Conservation (phyloP, 2,888 invertebrate species). For the Stenichneumon culpator region DNA sequence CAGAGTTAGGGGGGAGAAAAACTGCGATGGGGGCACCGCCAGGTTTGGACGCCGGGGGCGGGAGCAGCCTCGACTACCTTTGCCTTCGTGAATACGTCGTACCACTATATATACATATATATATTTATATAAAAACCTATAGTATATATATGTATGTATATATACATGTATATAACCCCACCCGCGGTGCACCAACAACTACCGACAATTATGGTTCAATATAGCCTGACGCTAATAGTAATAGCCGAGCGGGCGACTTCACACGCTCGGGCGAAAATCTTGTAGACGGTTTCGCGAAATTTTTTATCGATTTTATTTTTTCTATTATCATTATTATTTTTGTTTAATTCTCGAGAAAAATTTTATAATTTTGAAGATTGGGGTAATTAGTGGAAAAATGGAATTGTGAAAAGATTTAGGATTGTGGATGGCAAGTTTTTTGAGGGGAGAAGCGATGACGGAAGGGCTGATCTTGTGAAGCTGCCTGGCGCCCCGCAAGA, state of each 20-base stretch:
- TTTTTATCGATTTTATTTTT: neutral
- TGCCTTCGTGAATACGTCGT: neutral
- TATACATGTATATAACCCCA: conserved; percentile 11
- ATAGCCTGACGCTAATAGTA: conserved; percentile 76
- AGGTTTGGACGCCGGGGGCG: conserved; percentile 49
- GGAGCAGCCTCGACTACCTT: conserved; percentile 16
- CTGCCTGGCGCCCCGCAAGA: conserved; percentile 74
- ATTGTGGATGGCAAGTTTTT: neutral
- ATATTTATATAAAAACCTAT: neutral
- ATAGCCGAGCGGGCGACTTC: conserved; percentile 72
- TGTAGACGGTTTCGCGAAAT: neutral
- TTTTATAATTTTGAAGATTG: too few relatives aligned
- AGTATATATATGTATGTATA: neutral
- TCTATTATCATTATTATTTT: neutral
- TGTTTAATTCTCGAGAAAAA: neutral
- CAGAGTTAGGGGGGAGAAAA: conserved; percentile 27
- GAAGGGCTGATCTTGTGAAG: conserved; percentile 74
- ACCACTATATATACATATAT: neutral
- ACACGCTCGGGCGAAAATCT: conserved; percentile 66
- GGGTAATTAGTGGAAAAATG: neutral
- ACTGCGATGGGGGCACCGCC: conserved; percentile 38
- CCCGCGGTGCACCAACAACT: conserved; percentile 73
- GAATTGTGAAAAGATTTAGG: neutral
- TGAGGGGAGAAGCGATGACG: neutral
- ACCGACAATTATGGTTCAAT: conserved; percentile 81